phyloP scores from a whole-genome alignment of 23 tunicate species.

The Styela plicata region DNA sequence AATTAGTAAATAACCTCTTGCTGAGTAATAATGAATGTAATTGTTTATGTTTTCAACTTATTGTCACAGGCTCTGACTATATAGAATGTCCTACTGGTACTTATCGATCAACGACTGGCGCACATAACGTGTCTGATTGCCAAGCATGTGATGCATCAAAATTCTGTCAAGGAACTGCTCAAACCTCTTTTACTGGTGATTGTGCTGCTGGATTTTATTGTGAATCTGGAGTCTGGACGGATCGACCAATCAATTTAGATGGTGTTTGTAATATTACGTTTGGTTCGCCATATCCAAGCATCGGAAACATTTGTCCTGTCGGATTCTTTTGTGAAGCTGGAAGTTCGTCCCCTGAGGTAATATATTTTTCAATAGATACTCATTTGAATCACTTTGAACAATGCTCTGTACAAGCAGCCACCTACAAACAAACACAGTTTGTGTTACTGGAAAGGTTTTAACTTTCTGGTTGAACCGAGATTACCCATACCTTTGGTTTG shows the following conservation, averaged over 20 bases:
- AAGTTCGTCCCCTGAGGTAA: conserved; percentile 6
- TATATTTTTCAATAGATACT: no score
- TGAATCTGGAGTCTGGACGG: conserved; percentile 41
- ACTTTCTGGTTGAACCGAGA: no score
- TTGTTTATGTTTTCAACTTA: no score
- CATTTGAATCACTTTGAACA: no score
- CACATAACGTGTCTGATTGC: conserved; percentile 39
- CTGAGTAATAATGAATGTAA: no score
- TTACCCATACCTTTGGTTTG: no score
- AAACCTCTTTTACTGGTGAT: conserved; percentile 27
- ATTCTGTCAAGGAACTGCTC: conserved; percentile 66
- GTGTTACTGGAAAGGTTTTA: no score
- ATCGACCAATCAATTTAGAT: conserved; percentile 51
- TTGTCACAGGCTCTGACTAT: conserved; percentile 46
- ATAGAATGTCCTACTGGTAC: conserved; percentile 85
- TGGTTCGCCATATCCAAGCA: conserved; percentile 49
- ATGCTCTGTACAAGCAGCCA: no score
- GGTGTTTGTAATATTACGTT: conserved; percentile 23
- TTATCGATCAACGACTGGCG: conserved; percentile 31
- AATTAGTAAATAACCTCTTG: neutral
- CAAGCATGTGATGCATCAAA: conserved; percentile 54
- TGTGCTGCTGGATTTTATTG: conserved; percentile 83
- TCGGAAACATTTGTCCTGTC: conserved; percentile 77
- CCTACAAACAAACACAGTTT: no score
- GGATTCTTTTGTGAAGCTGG: conserved; percentile 72